Percentiles rank a stretch among this genome's conserved stretches.
Evolutionary conservation across 2,113 vertebrate genomes (phyloP).

Genomic region (Siniperca chuatsi): DNA sequence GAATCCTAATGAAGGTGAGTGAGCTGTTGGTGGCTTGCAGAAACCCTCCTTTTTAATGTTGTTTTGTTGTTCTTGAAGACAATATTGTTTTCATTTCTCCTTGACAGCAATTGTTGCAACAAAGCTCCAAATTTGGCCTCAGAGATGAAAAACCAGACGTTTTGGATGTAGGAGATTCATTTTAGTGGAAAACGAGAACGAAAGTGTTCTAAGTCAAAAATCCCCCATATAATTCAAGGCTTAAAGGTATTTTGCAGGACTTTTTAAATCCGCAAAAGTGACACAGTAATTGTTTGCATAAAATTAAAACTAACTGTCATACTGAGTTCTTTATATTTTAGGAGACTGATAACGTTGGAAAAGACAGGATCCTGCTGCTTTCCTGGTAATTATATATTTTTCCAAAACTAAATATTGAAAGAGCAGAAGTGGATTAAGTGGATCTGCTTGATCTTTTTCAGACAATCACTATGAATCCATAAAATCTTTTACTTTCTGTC

Average conservation of each 20-base stretch:
- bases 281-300: not conserved
- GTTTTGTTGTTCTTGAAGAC: conserved; percentile 2
- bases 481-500: not conserved
- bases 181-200: not conserved
- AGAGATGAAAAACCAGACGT: not conserved
- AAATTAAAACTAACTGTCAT: not conserved
- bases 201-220: not conserved
- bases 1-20: conserved; percentile 68
- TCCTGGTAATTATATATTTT: not conserved
- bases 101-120: not conserved
- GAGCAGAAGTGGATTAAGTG: not conserved
- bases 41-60: not conserved
- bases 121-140: not conserved
- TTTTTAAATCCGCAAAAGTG: not conserved
- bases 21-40: conserved; percentile 5
- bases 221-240: not conserved
- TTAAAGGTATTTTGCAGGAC: not conserved
- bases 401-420: not conserved
- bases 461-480: not conserved
- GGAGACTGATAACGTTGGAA: not conserved
- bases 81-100: not conserved
- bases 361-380: not conserved
- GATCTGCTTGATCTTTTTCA: not conserved
- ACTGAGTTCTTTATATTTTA: not conserved
- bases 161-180: not conserved